phyloP scores from a whole-genome alignment of 2,888 invertebrate genomes.

The Microctonus hyperodae region DNA sequence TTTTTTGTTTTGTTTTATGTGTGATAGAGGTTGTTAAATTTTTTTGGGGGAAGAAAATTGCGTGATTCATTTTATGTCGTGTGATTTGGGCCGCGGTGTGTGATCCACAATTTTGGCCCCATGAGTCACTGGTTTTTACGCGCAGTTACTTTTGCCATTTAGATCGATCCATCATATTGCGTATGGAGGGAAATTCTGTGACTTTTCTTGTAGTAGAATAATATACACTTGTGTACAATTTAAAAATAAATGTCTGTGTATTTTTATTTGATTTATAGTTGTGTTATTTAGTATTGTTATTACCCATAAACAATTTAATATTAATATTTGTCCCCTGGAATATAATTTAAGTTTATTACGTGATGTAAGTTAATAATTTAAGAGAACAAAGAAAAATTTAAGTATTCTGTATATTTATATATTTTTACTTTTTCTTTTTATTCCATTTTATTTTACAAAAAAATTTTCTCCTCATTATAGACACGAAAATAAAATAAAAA shows the following conservation, averaged over 20 bases:
- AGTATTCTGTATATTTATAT: no score
- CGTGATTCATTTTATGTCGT: background rate
- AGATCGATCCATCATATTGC: conserved; percentile 30
- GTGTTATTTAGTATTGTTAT: no score
- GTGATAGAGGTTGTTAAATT: background rate
- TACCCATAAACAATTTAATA: no score
- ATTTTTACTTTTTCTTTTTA: no score
- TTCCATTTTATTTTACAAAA: no score
- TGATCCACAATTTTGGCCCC: conserved; percentile 15
- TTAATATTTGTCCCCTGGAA: no score
- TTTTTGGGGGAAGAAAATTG: background rate
- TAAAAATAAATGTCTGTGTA: no score
- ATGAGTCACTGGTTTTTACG: conserved; percentile 34
- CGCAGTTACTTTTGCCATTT: conserved; percentile 21
- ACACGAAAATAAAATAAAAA: background rate
- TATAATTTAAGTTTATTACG: no score
- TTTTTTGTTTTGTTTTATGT: background rate
- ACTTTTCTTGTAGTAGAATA: conserved; percentile 6
- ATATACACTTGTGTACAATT: no score
- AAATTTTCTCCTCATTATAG: background rate
- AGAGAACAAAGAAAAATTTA: no score
- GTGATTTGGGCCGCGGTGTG: background rate
- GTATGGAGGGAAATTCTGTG: background rate
- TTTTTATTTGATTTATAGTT: no score
- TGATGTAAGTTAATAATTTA: no score